Percentiles rank a stretch among this genome's conserved stretches.
phyloP scores from a whole-genome alignment of 2,113 vertebrate species.

The Megaceryle maxima region DNA sequence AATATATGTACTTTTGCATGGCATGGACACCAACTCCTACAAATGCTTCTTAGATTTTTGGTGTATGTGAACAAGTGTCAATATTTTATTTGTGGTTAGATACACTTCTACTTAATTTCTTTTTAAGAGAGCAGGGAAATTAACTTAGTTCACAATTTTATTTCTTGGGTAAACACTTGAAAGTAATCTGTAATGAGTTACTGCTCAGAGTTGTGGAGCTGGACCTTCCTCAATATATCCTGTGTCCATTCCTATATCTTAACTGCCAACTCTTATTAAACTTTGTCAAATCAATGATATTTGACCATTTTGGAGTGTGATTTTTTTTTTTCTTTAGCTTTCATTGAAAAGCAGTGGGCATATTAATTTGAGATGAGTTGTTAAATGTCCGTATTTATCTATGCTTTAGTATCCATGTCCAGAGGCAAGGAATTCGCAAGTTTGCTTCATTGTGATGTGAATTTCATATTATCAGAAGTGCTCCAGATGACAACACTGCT shows the following conservation, averaged over 20 bases:
- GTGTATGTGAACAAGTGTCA: accelerated
- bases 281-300: not conserved
- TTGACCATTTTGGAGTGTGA: not conserved
- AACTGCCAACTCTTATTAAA: not conserved
- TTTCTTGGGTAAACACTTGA: not conserved
- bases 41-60: not conserved
- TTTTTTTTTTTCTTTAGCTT: not conserved
- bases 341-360: not conserved
- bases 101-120: not conserved
- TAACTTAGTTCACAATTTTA: not conserved
- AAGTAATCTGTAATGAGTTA: not conserved
- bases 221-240: not conserved
- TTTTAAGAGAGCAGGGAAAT: not conserved
- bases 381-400: not conserved
- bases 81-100: not conserved
- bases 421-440: not conserved
- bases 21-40: not conserved
- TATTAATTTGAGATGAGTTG: not conserved
- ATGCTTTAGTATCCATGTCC: not conserved
- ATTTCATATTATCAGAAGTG: not conserved
- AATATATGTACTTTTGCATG: not conserved
- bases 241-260: not conserved
- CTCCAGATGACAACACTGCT: not conserved
- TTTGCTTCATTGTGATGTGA: not conserved
- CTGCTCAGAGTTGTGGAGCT: not conserved